Conservation (phyloP, 2,888 invertebrate genomes). For the Ethmia dodecea region DNA sequence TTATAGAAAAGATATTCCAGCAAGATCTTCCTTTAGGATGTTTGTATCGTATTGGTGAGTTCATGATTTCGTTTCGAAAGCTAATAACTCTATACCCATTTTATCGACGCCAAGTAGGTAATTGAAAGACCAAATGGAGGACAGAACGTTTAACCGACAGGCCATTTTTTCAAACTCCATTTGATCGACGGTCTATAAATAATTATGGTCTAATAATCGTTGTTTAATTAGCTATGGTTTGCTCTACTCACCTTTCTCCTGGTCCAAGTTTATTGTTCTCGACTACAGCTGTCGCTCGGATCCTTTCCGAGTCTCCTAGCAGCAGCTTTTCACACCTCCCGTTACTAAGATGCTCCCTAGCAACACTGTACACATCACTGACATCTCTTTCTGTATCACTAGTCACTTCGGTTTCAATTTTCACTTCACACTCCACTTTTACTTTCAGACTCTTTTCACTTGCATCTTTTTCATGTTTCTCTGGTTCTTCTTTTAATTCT, state of each 20-base stretch:
- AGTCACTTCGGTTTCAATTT: slow-evolving; percentile 51
- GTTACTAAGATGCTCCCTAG: slow-evolving; percentile 74
- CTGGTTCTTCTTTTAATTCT: slow-evolving; percentile 47
- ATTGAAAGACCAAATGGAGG: no score
- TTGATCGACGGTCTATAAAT: no score
- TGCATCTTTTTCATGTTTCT: slow-evolving; percentile 61
- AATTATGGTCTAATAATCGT: no score
- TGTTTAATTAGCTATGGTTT: no score
- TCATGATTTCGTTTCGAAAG: no score
- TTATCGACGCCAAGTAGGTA: no score
- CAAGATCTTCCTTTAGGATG: no score
- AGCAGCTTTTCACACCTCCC: slow-evolving; percentile 86
- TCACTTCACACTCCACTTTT: slow-evolving; percentile 45
- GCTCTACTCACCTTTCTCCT: slow-evolving; percentile 75
- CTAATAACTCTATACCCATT: no score
- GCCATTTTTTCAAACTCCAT: no score
- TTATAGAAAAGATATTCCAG: no score
- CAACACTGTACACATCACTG: slow-evolving; percentile 64
- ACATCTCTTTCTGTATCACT: slow-evolving; percentile 44
- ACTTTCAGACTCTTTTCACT: slow-evolving; percentile 61
- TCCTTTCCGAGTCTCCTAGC: slow-evolving; percentile 79
- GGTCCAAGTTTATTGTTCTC: slow-evolving; percentile 79
- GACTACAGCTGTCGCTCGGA: slow-evolving; percentile 78
- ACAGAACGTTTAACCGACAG: no score
- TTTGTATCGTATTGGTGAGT: no score